These are phyloP conservation scores for Camponotus floridanus DNA, from an alignment of 1,140 invertebrate genomes.

Conservation along the genomic window DNA sequence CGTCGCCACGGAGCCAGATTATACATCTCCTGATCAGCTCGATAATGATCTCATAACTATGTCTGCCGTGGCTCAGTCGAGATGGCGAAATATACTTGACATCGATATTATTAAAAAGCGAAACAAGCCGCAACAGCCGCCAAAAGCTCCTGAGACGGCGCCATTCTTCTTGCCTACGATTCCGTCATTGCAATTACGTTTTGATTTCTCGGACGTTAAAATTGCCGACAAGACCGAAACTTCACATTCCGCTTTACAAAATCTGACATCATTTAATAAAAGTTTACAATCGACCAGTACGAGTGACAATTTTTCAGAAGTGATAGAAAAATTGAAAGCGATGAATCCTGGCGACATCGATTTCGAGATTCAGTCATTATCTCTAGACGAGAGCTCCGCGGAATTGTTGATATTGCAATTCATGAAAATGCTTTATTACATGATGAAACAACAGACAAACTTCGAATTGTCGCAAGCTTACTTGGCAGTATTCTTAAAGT, in stretches of 20 bases:
- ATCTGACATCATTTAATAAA: slow-evolving; percentile 90
- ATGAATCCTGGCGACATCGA: slow-evolving; percentile 95
- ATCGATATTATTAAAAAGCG: slow-evolving; percentile 95
- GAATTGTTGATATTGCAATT: slow-evolving; percentile 92
- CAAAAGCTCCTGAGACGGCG: slow-evolving; percentile 93
- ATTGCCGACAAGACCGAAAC: slow-evolving; percentile 82
- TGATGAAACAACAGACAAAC: slow-evolving; percentile 92
- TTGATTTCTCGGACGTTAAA: slow-evolving; percentile 89
- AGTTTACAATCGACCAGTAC: slow-evolving; percentile 85
- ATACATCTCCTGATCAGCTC: slow-evolving; percentile 94
- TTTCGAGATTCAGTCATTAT: slow-evolving; percentile 94
- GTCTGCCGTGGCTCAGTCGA: slow-evolving; percentile 93
- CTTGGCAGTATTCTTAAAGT: slow-evolving; percentile 96
- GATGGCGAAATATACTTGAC: slow-evolving; percentile 97
- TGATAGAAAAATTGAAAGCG: slow-evolving; percentile 92
- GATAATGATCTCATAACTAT: slow-evolving; percentile 94
- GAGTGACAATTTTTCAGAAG: slow-evolving; percentile 86
- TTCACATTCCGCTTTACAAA: slow-evolving; percentile 87
- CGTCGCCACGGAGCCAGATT: slow-evolving; percentile 87
- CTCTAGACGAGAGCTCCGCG: slow-evolving; percentile 90
- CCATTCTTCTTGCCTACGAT: slow-evolving; percentile 98
- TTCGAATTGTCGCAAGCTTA: slow-evolving; percentile 98
- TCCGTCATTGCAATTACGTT: slow-evolving; percentile 93
- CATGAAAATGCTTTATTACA: slow-evolving; percentile 91
- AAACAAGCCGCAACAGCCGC: slow-evolving; percentile 96